Base-by-base conservation (phyloP, 2,797 vertebrate species). In the Australoheros facetus region DNA sequence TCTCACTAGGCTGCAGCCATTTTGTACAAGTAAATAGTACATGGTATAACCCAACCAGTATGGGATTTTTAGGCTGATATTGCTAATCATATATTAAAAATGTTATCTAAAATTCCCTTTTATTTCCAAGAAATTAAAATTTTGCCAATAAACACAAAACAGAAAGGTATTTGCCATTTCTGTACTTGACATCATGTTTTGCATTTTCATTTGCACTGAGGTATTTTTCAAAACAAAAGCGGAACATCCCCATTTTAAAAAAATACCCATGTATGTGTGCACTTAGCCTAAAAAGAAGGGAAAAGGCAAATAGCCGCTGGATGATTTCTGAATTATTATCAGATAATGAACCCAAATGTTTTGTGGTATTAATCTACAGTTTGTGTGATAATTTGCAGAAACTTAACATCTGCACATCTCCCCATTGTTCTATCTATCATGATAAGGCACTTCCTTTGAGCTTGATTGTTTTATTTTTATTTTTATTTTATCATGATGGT, bases 161-260 rank as follows among this genome's bases (percentile, higher is more conserved):
- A 26, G 26, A 26, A 45, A 45, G 13, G 13, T 16, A 45, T 16
- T 16, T 45, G 21, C 3, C 0, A 64, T 64, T 45, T 28, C 39
- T 2, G 10, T 3, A 48, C 2, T 28, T 66, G 26, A 26, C 26
- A 17, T 66, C 12, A 48, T 66, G 16, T 14, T 64, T 45, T 0
- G 21, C 42, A 26, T 42, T 64, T 37, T 16, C 37, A 10, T 0
- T 1, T 64, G 60, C 9, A 13, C 37, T 23, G 14, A 64, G 23
- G 23, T 45, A 66, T 66, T 66, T 66, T 42, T 66, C 62, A 1
- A 48, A 48, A 19, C 39, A 45, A 48, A 66, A 66, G 39, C 5
- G 2, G 9, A 66, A 48, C 16, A 64, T 45, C 4, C 1, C 17
- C 1, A 66, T 66, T 66, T 66, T 5, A 2, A 45, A 45, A 42